phyloP scores from a whole-genome alignment of 2,113 vertebrate species.

The Piaya cayana region DNA sequence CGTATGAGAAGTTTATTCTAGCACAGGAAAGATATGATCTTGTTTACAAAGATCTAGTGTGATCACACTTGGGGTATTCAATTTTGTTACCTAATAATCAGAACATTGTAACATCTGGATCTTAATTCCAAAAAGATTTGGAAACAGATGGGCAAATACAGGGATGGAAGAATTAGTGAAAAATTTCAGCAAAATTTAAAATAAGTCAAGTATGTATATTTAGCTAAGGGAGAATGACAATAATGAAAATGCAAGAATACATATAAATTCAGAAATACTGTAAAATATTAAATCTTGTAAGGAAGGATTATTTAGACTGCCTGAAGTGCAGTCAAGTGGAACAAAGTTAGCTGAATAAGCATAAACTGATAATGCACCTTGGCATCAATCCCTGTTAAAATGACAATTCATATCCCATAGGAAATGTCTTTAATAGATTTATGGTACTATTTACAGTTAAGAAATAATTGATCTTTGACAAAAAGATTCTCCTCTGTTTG shows the following conservation, averaged over 20 bases:
- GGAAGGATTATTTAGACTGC: not conserved
- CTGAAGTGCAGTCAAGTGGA: not conserved
- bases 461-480: conserved; percentile 10
- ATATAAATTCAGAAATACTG: not conserved
- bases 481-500: not conserved
- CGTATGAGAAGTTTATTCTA: not conserved
- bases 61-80: not conserved
- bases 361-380: not conserved
- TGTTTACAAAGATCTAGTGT: not conserved
- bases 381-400: not conserved
- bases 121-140: not conserved
- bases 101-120: not conserved
- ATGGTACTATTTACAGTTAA: not conserved
- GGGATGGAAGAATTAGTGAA: not conserved
- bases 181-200: not conserved
- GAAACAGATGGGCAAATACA: rapidly evolving
- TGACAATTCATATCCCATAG: not conserved
- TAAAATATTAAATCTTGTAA: not conserved
- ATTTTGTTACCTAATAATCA: not conserved
- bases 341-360: not conserved
- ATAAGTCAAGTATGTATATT: not conserved
- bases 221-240: not conserved
- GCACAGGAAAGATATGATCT: not conserved
- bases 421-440: not conserved
- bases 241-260: not conserved